These are phyloP conservation scores for Apodemus speciosus DNA, from an alignment of 2,113 vertebrate genomes.

Conservation along the genomic window DNA sequence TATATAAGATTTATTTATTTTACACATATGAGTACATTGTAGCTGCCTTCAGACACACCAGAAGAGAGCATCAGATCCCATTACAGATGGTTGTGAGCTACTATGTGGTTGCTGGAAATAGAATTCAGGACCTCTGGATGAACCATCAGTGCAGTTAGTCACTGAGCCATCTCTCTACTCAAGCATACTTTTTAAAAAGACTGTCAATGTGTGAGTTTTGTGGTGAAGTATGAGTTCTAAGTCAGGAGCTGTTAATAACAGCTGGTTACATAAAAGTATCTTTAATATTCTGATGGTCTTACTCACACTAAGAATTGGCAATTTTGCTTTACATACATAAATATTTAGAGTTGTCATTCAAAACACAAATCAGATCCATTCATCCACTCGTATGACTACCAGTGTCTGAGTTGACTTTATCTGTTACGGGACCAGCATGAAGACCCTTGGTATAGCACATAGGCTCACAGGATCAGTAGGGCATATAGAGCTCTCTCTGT, in stretches of 20 bases:
- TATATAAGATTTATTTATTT: too few relatives aligned
- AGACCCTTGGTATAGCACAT: neutral
- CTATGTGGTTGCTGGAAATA: too few relatives aligned
- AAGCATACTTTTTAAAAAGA: neutral
- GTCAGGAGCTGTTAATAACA: neutral
- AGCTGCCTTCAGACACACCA: too few relatives aligned
- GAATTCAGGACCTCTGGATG: too few relatives aligned
- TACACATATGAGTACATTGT: too few relatives aligned
- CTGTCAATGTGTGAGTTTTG: neutral
- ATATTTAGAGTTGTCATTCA: neutral
- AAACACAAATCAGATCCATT: neutral
- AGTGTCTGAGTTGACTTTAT: neutral
- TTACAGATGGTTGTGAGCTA: too few relatives aligned
- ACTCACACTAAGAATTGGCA: neutral
- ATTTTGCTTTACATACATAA: neutral
- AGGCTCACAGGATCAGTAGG: neutral
- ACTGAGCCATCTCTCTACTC: too few relatives aligned
- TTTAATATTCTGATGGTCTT: neutral
- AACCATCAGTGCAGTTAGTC: too few relatives aligned
- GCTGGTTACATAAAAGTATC: neutral
- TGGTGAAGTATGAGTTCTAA: neutral
- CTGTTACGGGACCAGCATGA: neutral
- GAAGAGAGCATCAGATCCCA: too few relatives aligned
- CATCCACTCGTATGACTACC: neutral
- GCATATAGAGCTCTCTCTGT: accelerated